Evolutionary conservation across 2,888 invertebrate species (phyloP), one percentile per base, ranked within the genome.

Genomic region (Hydriomena furcata): DNA sequence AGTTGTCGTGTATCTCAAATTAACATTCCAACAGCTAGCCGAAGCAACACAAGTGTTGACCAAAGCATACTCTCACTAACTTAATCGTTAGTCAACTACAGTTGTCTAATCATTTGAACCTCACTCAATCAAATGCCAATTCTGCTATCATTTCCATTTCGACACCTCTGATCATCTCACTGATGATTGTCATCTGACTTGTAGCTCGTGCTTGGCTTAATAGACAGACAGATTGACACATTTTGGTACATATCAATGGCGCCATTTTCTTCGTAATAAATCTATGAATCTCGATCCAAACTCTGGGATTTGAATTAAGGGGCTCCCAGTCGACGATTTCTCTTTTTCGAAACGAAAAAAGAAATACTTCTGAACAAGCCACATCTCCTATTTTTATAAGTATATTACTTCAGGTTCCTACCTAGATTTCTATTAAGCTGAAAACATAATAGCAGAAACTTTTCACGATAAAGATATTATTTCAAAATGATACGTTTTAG

Each of bases 81-180:
- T 47, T 38, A 49, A 47, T 55, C 42, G 32, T 28, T 49, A 37
- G 35, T 51, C 48, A 49, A 56, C 47, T 40, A 38, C 52, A 59
- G 52, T 57, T 61, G 61, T 61, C 61, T 42, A 52, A 57, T 59
- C 57, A 52, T 59, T 61, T 55, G 36, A 43, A 38, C 44, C 28
- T 52, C 59, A 52, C 59, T 61, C 57, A 53, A 59, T 59, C 61
- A 59, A 55, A 52, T 28, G 10, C 24, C 37, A 37, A 52, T 50
- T 51, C 53, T 59, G 43, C 52, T 56, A 56, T 59, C 57, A 47
- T 51, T 58, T 61, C 53, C 61, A 55, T 59, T 59, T 61, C 61
- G 57, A 61, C 61, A 55, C 61, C 57, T 61, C 55, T 38, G 43
- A 61, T 58, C 46, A 56, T 58, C 58, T 51, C 50, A 35, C 8